Base-by-base conservation (phyloP, 1,140 invertebrate species). In the Microplitis demolitor region DNA sequence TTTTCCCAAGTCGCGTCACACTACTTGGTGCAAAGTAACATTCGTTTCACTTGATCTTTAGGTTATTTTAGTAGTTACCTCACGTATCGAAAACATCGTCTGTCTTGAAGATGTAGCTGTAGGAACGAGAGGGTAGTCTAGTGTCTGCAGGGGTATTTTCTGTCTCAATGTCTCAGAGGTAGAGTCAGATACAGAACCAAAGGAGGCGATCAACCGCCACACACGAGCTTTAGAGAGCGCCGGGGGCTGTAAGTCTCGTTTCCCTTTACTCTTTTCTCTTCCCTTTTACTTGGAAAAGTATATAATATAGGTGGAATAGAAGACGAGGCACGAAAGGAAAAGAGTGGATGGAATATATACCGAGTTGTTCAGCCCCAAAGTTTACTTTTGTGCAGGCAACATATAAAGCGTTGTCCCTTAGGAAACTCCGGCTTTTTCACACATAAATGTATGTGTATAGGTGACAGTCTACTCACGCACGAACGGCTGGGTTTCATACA, bases 361-460 rank as follows among this genome's bases (percentile, higher is more conserved):
- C 39, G 39, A 33, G 60, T 24, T 61, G 39, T 66, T 45, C 37
- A 50, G n/a, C 8, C 14, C 37, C 45, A 37, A 51, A 50, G 69
- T 63, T 45, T 35, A 60, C 56, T 45, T 14, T 71, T 24, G 50
- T 63, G 69, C 45, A 54, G 34, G 63, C 45, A 66, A 50, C 63
- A 51, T 66, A 66, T n/a, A 16, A 11, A 66, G 24, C 33, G 63
- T 50, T 66, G 63, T 51, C 63, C 45, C 63, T 31, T 6, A 45
- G 37, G 39, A 66, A 39, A 37, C 33, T 63, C 34, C 1, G 37
- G 63, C 39, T 24, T 66, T 66, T 66, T 51, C 63, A 66, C 39
- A 14, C 63, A 24, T n/a, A 66, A 50, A 31, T 58, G 9, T 58
- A 37, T 71, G 51, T 62, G 50, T 33, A 71, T 35, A 63, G 16